Evolutionary conservation across 2,888 invertebrate species (phyloP).

Genomic region (Ochropleura leucogaster): DNA sequence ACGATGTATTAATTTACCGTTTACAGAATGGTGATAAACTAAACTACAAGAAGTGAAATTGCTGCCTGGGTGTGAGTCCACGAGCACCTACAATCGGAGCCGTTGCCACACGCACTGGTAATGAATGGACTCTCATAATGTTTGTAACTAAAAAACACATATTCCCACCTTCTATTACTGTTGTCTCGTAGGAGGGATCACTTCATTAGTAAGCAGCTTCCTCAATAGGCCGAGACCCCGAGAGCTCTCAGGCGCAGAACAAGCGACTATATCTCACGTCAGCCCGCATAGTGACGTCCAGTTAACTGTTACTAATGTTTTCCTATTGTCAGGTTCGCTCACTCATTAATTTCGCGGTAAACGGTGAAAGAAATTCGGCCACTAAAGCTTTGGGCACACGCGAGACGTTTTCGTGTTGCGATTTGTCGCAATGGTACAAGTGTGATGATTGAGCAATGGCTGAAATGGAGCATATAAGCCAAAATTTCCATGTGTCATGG

Average conservation of each 20-base stretch:
- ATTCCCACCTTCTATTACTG: conserved; percentile 10
- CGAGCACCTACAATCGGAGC: too few species aligned
- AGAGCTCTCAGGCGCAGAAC: conserved; percentile 18
- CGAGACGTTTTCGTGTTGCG: not conserved
- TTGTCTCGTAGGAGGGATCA: conserved; percentile 11
- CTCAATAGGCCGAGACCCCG: conserved; percentile 12
- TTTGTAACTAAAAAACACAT: not conserved
- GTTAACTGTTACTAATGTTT: conserved; percentile 76
- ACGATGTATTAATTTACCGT: not conserved
- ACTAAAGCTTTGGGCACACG: conserved; percentile 2
- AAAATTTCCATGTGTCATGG: not conserved
- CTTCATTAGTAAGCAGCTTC: conserved; percentile 38
- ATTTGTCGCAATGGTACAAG: not conserved
- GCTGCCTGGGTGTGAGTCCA: not conserved
- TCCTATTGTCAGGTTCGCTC: conserved; percentile 74
- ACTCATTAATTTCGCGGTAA: conserved; percentile 79
- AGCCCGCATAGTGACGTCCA: conserved; percentile 67
- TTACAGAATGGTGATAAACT: not conserved
- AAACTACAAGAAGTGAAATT: not conserved
- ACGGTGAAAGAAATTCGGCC: conserved; percentile 65
- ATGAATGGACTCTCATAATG: not conserved
- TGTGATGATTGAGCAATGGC: not conserved
- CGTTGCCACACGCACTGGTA: not conserved
- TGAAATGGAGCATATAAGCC: not conserved
- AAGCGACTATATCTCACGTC: conserved; percentile 49